Conservation (phyloP, 2,113 vertebrate genomes). For the Collichthys lucidus region DNA sequence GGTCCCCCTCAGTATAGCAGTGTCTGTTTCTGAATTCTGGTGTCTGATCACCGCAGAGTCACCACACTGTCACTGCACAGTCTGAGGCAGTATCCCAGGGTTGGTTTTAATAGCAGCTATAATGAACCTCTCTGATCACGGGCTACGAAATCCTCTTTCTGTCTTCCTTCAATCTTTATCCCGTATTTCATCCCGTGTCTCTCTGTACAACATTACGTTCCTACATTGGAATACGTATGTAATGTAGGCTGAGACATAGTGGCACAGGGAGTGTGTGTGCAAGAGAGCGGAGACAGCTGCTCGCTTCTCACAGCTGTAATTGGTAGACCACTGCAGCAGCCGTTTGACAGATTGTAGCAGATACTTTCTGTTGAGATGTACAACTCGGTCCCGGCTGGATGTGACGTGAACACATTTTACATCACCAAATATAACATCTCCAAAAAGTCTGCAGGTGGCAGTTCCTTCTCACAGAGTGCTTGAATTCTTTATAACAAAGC, state of each 20-base stretch:
- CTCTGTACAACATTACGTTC: conserved; percentile 53
- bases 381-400: conserved; percentile 62
- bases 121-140: conserved; percentile 58
- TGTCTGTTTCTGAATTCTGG: conserved; percentile 27
- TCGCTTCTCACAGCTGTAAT: conserved; percentile 72
- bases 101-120: conserved; percentile 47
- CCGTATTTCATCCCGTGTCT: conserved; percentile 47
- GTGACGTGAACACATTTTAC: conserved; percentile 72
- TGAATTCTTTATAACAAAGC: conserved; percentile 63
- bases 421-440: conserved; percentile 74
- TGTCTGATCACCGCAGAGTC: conserved; percentile 29
- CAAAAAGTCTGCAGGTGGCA: conserved; percentile 64
- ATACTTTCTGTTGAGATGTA: conserved; percentile 70
- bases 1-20: background rate
- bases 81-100: conserved; percentile 29
- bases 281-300: conserved; percentile 69
- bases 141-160: conserved; percentile 22
- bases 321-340: conserved; percentile 67
- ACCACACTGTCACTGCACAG: conserved; percentile 21
- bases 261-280: conserved; percentile 48
- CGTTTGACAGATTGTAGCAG: conserved; percentile 71
- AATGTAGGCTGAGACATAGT: conserved; percentile 63
- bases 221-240: conserved; percentile 58
- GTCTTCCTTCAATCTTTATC: conserved; percentile 14
- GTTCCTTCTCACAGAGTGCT: conserved; percentile 41